Base-by-base conservation (phyloP, 2,113 vertebrate genomes). In the Cyanistes caeruleus region DNA sequence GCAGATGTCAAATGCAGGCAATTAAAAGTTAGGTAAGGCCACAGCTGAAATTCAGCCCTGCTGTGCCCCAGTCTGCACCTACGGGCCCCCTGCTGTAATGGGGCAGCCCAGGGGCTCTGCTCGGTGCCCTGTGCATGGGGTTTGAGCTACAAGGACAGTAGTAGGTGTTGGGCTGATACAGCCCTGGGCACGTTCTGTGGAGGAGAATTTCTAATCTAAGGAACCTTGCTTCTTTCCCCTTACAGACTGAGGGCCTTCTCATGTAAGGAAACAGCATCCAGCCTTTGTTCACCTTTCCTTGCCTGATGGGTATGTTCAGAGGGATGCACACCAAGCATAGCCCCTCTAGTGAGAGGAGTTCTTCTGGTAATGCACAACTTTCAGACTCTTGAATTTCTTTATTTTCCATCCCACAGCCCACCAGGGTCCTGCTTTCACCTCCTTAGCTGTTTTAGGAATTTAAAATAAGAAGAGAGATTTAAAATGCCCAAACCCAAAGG, bases 51-150 rank as follows among this genome's bases (percentile, higher is more conserved):
- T 75, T 52, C 87, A 79, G 30, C n/a, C 27, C 31, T 49, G 33
- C 49, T 3, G 8, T 13, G 39, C 44, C 23, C 21, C 39, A 20
- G 30, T 9, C 43, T 19, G 46, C 27, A 30, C 18, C 37, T 2
- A 1, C 1, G 3, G 25, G 51, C 59, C 9, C 14, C 21, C 13
- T 81, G 16, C 44, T 23, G 24, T 16, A 6, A 15, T 0, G 21
- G 22, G 43, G 20, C 19, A 62, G 52, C 52, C 0, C 28, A 58
- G 46, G 10, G 20, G 20, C 24, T 72, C 44, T 44, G 49, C 62
- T 62, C 0, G 0, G 5, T 7, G 35, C 28, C 28, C 49, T 62
- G 28, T 7, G 28, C 11, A 5, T 0, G 1, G 62, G 35, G 7
- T 15, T 69, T 52, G 10, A 33, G 33, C 56, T 20, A 11, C 33